Conservation (phyloP, 1,140 invertebrate species). For the Elymnias hypermnestra region DNA sequence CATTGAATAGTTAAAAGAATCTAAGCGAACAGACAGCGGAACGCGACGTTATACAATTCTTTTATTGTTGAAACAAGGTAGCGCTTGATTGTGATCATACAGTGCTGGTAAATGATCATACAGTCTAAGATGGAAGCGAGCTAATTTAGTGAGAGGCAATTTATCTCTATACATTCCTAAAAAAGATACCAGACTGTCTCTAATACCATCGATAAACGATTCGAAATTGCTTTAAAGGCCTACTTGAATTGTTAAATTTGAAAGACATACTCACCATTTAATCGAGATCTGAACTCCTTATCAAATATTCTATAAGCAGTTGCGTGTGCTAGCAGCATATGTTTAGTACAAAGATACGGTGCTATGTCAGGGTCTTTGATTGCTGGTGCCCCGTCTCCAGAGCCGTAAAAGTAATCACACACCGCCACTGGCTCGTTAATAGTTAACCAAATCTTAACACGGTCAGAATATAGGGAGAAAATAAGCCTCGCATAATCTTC, state of each 20-base stretch:
- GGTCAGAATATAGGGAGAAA: slow-evolving; percentile 12
- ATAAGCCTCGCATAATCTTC: slow-evolving; percentile 14
- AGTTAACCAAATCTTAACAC: slow-evolving; percentile 22
- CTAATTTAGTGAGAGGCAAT: no score
- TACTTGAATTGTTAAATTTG: neutral
- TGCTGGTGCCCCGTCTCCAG: slow-evolving; percentile 2
- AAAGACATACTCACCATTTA: slow-evolving; percentile 3
- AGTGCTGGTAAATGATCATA: no score
- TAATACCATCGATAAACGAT: neutral
- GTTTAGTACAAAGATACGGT: slow-evolving; percentile 19
- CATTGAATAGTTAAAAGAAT: no score
- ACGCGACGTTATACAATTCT: no score
- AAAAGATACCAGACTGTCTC: no score
- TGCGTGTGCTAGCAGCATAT: slow-evolving; percentile 20
- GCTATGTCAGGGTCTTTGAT: slow-evolving; percentile 14
- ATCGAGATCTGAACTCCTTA: slow-evolving; percentile 8
- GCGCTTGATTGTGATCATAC: no score
- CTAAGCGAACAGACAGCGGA: no score
- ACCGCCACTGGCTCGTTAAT: slow-evolving; percentile 14
- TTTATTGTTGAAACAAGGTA: no score
- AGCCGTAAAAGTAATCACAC: slow-evolving; percentile 19
- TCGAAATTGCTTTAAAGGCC: no score
- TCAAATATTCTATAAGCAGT: no score
- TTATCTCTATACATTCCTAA: no score
- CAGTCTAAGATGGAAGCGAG: no score